Percentiles rank a stretch among this genome's conserved stretches.
Evolutionary conservation across 1,140 invertebrate genomes (phyloP).

Genomic region (Hyposmocoma kahamanoa): DNA sequence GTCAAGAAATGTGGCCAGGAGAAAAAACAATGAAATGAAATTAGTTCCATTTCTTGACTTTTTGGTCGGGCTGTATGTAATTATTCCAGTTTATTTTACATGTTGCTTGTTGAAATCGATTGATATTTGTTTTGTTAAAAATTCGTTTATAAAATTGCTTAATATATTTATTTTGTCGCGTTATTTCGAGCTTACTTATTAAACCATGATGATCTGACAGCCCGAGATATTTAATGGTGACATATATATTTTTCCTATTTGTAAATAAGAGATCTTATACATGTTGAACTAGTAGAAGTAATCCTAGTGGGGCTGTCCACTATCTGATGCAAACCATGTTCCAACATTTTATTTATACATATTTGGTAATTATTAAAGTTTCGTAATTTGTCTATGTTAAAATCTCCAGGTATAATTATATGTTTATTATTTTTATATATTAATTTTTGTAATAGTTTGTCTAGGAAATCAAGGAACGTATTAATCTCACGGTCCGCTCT

Average conservation of each 20-base stretch:
- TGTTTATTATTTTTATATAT: neutral
- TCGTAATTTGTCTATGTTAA: neutral
- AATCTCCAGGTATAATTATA: neutral
- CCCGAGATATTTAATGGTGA: neutral
- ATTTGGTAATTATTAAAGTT: neutral
- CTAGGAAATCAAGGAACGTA: neutral
- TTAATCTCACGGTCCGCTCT: constrained; percentile 1
- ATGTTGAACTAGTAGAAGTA: neutral
- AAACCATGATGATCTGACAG: constrained; percentile 1
- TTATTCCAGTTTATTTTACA: too few species aligned
- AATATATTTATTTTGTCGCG: too few species aligned
- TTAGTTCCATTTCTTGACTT: too few species aligned
- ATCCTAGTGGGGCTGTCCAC: neutral
- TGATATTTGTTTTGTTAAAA: too few species aligned
- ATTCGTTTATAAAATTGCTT: too few species aligned
- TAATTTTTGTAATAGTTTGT: neutral
- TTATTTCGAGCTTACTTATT: too few species aligned
- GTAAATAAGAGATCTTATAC: neutral
- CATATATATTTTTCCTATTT: neutral
- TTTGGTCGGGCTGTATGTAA: too few species aligned
- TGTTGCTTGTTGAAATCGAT: too few species aligned
- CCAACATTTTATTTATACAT: neutral
- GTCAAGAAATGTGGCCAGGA: too few species aligned
- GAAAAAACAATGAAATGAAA: too few species aligned
- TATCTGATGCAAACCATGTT: neutral